Evolutionary conservation across 37 sponge, comb jelly and placozoan genomes (phyloP), one percentile per base, ranked within the genome.

Genomic region (Spongilla lacustris): DNA sequence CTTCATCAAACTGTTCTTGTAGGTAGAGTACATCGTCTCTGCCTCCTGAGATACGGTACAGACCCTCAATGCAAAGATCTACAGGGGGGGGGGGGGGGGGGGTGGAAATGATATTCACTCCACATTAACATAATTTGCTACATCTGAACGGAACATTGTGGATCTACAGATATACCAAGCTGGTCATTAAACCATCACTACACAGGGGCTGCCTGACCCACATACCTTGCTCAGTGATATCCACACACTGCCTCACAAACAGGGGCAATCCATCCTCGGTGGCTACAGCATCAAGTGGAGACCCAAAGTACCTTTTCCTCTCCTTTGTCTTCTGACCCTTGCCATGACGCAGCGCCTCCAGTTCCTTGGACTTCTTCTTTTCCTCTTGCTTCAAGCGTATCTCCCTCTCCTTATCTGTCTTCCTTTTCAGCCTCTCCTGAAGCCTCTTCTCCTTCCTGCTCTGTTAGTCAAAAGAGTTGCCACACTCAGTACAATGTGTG

Each of bases 1-100:
- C 88, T 74, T 86, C 28, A 78, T 95, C 95, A 83, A 82, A 92
- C 70, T 83, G 89, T 4, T 84, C 89, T 27, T 95, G 92, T 0
- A 95, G 79, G 14, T 17, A 32, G 32, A 81, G 35, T 25, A 85
- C 69, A 29, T 83, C 88, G 19, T 95, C 95, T 36, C 89, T 89
- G 78, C 92, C 92, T 0, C 95, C 95, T 0, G 95, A 92, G 46
- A 95, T 73, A 29, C 95, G 80, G 36, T 95, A 95, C 14, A 95
- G 76, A 0, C 95, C 93, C 66, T 89, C 93, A 23, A 49, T 31
- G 24, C 36, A 77, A 50, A 95, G n/a, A 58, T 58, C 58, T 58
- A 58, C 21, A 58, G 14, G n/a, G n/a, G n/a, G n/a, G n/a, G n/a
- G n/a, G n/a, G n/a, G n/a, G n/a, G n/a, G n/a, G n/a, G n/a, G n/a